Base-by-base conservation (phyloP, 2,797 vertebrate genomes). In the Graptemys geographica region DNA sequence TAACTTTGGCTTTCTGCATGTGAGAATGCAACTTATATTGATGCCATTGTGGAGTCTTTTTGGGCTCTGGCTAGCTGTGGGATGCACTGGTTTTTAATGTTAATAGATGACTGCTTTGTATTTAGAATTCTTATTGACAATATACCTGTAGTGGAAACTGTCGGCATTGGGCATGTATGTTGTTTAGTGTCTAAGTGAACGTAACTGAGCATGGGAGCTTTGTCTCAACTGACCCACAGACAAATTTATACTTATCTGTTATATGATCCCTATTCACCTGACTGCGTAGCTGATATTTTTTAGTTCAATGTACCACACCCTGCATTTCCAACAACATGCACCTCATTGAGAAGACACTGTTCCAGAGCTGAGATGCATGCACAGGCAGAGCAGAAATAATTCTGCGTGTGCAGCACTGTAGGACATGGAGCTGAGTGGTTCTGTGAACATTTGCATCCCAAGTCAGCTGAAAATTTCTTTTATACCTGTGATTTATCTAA, bases 401-500 rank as follows among this genome's bases (percentile, higher is more conserved):
- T 18, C 51, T 90, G 52, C 85, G 28, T 92, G 94, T 93, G 85
- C 90, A 86, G 91, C 92, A 90, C 8, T 2, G 9, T 53, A 84
- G 59, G 52, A 21, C 18, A n/a, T 87, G 83, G 92, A 94, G 74
- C 2, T 57, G 18, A 72, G 37, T 82, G 89, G 91, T 85, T 92
- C 19, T 94, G 55, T 92, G n/a, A 28, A 16, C 4, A 5, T 88
- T 72, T 21, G 92, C 11, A 13, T 85, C 57, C 25, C 41, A 83
- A 88, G 44, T 3, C 28, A 92, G 33, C 0, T 0, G 90, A 88
- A 21, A 72, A 74, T 90, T 91, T 91, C 18, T 94, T 83, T 37
- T 90, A 37, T 41, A 51, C 81, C 83, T 94, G 53, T 81, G 31
- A 93, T 74, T 27, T 88, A 49, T 80, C 79, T 95, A 49, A 91